Conservation (phyloP, 2,797 vertebrate species). For the Eospalax fontanierii region DNA sequence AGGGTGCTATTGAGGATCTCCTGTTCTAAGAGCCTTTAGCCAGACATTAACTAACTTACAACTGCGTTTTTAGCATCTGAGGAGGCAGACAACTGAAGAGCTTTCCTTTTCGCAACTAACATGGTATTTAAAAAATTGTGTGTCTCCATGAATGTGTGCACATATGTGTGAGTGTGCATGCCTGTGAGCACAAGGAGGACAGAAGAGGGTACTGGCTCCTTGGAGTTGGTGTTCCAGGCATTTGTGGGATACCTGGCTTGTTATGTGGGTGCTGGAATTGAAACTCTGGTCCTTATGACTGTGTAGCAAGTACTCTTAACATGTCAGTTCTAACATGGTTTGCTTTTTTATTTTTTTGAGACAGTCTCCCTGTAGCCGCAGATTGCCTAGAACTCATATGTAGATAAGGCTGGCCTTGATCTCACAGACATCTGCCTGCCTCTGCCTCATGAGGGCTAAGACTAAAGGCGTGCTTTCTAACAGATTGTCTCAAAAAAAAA, state of each 20-base stretch:
- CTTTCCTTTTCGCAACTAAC: conserved; percentile 11
- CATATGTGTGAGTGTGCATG: not conserved
- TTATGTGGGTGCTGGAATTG: not conserved
- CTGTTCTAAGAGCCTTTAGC: conserved; percentile 30
- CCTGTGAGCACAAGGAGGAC: not conserved
- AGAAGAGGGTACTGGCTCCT: not conserved
- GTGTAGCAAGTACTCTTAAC: not conserved
- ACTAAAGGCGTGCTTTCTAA: not conserved
- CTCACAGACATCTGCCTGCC: too few species aligned
- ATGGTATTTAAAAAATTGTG: not conserved
- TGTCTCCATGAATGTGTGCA: not conserved
- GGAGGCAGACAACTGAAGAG: not conserved
- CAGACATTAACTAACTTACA: not conserved
- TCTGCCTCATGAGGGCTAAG: too few species aligned
- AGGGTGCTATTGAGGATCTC: not conserved
- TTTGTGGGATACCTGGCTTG: not conserved
- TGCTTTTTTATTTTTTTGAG: too few species aligned
- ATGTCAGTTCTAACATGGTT: not conserved
- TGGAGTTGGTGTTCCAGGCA: not conserved
- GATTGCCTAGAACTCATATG: too few species aligned
- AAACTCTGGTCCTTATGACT: not conserved
- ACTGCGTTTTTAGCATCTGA: conserved; percentile 32
- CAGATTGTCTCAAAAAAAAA: not conserved
- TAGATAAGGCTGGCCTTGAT: too few species aligned
- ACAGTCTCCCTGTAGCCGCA: too few species aligned